Conservation (phyloP, 2,888 invertebrate genomes). For the Drosophila dives region DNA sequence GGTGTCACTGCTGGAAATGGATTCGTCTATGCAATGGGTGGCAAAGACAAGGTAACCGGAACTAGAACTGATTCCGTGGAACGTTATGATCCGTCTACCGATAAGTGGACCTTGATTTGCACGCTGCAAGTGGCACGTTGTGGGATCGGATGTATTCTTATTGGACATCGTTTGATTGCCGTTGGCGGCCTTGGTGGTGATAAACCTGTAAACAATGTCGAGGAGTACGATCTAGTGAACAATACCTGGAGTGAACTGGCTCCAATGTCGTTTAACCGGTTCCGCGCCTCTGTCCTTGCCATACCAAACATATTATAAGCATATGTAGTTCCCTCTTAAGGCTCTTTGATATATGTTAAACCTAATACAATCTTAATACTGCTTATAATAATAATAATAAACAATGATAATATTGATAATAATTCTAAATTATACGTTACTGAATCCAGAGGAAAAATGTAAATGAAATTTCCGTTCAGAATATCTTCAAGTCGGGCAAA, state of each 20-base stretch:
- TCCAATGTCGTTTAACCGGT: too few species aligned
- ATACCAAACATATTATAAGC: too few species aligned
- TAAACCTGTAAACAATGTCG: constrained; percentile 93
- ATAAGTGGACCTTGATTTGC: constrained; percentile 94
- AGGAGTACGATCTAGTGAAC: constrained; percentile 93
- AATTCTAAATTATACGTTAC: background rate
- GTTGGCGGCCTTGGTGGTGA: constrained; percentile 97
- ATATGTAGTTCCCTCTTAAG: too few species aligned
- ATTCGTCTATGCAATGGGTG: constrained; percentile 95
- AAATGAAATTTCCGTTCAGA: too few species aligned
- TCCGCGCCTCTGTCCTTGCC: background rate
- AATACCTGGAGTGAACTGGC: constrained; percentile 88
- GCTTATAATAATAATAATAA: too few species aligned
- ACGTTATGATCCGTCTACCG: constrained; percentile 91
- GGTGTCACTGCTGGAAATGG: constrained; percentile 95
- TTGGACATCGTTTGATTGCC: constrained; percentile 91
- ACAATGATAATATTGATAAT: background rate
- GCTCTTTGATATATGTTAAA: too few species aligned
- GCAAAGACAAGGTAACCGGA: too few species aligned
- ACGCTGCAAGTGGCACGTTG: constrained; percentile 93
- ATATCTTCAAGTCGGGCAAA: background rate
- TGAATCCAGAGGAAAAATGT: background rate
- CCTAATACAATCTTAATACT: too few species aligned
- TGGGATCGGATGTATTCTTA: constrained; percentile 93
- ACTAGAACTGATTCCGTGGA: constrained; percentile 88